Conservation (phyloP, 2,888 invertebrate genomes). For the Creontiades dilutus region DNA sequence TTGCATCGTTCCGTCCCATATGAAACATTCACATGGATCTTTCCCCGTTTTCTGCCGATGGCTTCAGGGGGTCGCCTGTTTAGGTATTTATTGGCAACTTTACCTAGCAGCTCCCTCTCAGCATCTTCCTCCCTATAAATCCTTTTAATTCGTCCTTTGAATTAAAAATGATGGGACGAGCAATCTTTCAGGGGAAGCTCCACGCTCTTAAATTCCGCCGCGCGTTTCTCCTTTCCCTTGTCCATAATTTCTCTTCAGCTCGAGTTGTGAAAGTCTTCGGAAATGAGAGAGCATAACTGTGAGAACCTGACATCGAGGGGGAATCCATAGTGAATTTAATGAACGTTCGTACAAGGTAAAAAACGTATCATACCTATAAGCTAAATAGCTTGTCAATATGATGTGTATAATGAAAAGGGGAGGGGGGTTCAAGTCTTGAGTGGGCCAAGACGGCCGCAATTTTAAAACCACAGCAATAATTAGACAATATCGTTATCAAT, state of each 20-base stretch:
- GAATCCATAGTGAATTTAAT: too few relatives aligned
- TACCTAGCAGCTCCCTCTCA: slow-evolving; percentile 66
- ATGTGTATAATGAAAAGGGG: too few relatives aligned
- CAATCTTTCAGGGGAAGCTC: slow-evolving; percentile 60
- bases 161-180: slow-evolving; percentile 61
- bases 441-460: too few relatives aligned
- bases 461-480: too few relatives aligned
- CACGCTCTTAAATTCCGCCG: slow-evolving; percentile 24
- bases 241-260: neutral
- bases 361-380: too few relatives aligned
- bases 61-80: slow-evolving; percentile 50
- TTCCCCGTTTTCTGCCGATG: slow-evolving; percentile 27
- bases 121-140: slow-evolving; percentile 65
- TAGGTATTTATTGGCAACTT: slow-evolving; percentile 69
- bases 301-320: too few relatives aligned
- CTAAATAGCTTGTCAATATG: too few relatives aligned
- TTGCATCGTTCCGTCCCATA: slow-evolving; percentile 68
- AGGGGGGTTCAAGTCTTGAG: too few relatives aligned
- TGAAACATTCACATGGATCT: slow-evolving; percentile 61
- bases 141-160: slow-evolving; percentile 67
- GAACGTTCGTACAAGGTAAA: too few relatives aligned
- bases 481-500: too few relatives aligned
- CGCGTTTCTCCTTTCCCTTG: neutral
- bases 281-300: neutral
- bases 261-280: neutral